These are phyloP conservation scores for Gambusia affinis DNA, from an alignment of 2,113 vertebrate genomes.

Conservation along the genomic window DNA sequence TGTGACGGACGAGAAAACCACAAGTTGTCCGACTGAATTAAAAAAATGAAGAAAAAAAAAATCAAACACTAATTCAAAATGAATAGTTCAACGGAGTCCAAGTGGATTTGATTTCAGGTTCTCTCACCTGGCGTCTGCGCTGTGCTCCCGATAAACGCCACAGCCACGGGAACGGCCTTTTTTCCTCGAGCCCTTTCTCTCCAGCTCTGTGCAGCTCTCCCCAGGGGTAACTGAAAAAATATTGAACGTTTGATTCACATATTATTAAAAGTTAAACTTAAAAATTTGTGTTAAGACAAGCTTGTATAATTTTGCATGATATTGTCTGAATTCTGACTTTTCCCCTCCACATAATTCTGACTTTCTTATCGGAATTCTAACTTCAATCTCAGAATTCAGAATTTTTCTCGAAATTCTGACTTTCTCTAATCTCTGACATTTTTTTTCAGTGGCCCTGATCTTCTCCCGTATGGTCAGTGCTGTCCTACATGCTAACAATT, in stretches of 20 bases:
- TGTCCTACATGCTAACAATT: neutral
- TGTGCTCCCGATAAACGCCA: slow-evolving; percentile 83
- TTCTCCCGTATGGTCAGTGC: no score
- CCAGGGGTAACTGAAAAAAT: slow-evolving; percentile 86
- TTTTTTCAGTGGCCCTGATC: no score
- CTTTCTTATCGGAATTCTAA: no score
- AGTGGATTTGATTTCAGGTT: neutral
- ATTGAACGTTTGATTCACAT: neutral
- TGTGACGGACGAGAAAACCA: slow-evolving; percentile 53
- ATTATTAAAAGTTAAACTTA: neutral
- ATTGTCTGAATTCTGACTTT: no score
- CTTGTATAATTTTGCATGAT: no score
- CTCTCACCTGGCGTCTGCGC: slow-evolving; percentile 87
- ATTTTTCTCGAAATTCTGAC: no score
- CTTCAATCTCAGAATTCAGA: no score
- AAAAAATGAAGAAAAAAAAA: no score
- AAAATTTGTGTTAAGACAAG: no score
- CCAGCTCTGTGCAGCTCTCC: slow-evolving; percentile 84
- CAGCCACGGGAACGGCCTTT: slow-evolving; percentile 87
- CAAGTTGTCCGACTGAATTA: neutral
- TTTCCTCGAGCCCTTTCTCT: slow-evolving; percentile 90
- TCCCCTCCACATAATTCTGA: no score
- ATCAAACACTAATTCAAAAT: neutral
- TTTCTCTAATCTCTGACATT: no score
- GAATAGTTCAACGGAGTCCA: neutral